Base-by-base conservation (phyloP, 2,888 invertebrate genomes). In the Clunio marinus region DNA sequence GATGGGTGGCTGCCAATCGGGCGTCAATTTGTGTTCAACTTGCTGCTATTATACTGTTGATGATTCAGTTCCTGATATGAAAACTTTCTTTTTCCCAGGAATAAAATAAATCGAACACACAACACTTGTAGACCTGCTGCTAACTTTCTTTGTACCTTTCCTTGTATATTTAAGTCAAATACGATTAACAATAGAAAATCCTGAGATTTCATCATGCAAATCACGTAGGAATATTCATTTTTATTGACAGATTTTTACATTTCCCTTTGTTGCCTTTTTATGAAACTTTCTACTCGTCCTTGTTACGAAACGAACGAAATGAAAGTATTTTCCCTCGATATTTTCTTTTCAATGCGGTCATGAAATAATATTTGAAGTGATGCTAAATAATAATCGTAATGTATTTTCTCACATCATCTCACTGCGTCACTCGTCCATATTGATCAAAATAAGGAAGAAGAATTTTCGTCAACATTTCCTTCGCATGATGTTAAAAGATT, bases 161-260 rank as follows among this genome's bases (percentile, higher is more conserved):
- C n/a, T n/a, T n/a, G n/a, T n/a, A n/a, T n/a, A n/a, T n/a, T n/a
- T n/a, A n/a, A n/a, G n/a, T n/a, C n/a, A n/a, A n/a, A n/a, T 8
- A 51, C n/a, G 51, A 51, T 51, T 51, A 17, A 51, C 51, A 13
- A 17, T 17, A 51, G 17, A 17, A 51, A n/a, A n/a, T n/a, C n/a
- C n/a, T n/a, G n/a, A n/a, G n/a, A 57, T 27, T 63, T 46, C 59
- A 63, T 63, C 25, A 46, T 66, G 51, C 66, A 66, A 66, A 66
- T 55, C 66, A 66, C 66, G 66, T 66, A 51, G 25, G 20, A 55
- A 66, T 32, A 55, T 51, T 51, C 57, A 57, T 66, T 66, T 66
- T 66, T 66, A 66, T 66, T 66, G 66, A 55, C 66, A 66, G 51
- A 66, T 66, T 66, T 55, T 63, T 32, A 15, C 5, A 51, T 15